These are phyloP conservation scores for Ormyrus rosae DNA, from an alignment of 2,888 invertebrate genomes.

Conservation along the genomic window DNA sequence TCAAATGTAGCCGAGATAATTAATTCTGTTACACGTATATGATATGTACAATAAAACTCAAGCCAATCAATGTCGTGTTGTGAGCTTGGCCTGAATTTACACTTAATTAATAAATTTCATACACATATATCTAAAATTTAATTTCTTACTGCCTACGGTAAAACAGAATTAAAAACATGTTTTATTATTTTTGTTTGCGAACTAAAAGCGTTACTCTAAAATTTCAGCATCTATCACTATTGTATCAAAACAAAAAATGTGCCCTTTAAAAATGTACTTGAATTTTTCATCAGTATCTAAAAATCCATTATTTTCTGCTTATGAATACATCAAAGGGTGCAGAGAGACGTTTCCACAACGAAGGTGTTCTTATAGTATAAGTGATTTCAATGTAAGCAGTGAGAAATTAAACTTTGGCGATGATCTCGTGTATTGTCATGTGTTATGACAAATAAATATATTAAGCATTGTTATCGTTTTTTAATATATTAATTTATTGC, in stretches of 20 bases:
- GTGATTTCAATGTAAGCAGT: slow-evolving; percentile 24
- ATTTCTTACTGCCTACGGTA: slow-evolving; percentile 40
- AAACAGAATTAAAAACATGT: neutral
- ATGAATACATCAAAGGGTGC: neutral
- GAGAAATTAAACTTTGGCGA: slow-evolving; percentile 40
- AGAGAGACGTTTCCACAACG: neutral
- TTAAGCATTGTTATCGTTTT: slow-evolving; percentile 20
- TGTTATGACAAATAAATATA: slow-evolving; percentile 33
- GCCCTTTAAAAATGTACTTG: neutral
- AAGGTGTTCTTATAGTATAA: too few relatives aligned
- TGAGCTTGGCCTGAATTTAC: slow-evolving; percentile 23
- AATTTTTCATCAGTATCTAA: neutral
- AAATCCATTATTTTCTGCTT: too few relatives aligned
- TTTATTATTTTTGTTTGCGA: too few relatives aligned
- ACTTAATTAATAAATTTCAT: slow-evolving; percentile 14
- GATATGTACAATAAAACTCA: slow-evolving; percentile 29
- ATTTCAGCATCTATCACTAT: too few relatives aligned
- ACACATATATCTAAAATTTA: slow-evolving; percentile 20
- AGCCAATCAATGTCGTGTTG: slow-evolving; percentile 12
- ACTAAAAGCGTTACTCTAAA: too few relatives aligned
- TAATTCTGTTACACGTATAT: neutral
- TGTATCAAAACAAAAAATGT: too few relatives aligned
- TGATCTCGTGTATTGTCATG: slow-evolving; percentile 27
- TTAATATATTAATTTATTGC: slow-evolving; percentile 8
- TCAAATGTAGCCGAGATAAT: slow-evolving; percentile 14